Percentiles rank a stretch among this genome's conserved stretches.
These are phyloP conservation scores for Idaea biselata DNA, from an alignment of 2,888 invertebrate genomes.

Conservation along the genomic window DNA sequence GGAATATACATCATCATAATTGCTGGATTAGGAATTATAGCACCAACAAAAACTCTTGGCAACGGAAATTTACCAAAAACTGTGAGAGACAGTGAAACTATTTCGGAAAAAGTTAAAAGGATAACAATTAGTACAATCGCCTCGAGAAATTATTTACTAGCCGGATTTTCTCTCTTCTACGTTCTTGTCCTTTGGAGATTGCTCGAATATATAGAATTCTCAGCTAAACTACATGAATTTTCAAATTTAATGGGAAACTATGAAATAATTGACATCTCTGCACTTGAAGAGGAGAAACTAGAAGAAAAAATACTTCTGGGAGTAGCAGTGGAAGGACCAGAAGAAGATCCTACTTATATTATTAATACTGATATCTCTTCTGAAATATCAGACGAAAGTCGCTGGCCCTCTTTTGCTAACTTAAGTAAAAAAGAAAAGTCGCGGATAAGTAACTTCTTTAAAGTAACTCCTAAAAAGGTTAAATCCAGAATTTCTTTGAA, in stretches of 20 bases:
- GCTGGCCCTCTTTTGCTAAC: constrained; percentile 48
- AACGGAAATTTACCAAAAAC: constrained; percentile 28
- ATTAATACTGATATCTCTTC: constrained; percentile 21
- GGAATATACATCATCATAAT: constrained; percentile 37
- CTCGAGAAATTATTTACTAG: constrained; percentile 56
- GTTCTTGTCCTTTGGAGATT: constrained; percentile 51
- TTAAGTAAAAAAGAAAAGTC: constrained; percentile 41
- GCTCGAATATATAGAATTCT: constrained; percentile 54
- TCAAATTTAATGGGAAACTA: constrained; percentile 58
- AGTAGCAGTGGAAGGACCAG: constrained; percentile 15
- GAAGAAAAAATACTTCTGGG: constrained; percentile 3
- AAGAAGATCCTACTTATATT: constrained; percentile 17
- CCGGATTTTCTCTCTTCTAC: constrained; percentile 57
- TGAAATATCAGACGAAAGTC: constrained; percentile 24
- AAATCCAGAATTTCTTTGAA: constrained; percentile 3
- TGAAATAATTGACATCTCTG: constrained; percentile 49
- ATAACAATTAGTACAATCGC: constrained; percentile 52
- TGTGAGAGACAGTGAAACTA: constrained; percentile 26
- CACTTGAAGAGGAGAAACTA: constrained; percentile 22
- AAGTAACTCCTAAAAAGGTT: constrained; percentile 28
- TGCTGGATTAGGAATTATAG: constrained; percentile 43
- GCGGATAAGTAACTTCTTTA: constrained; percentile 41
- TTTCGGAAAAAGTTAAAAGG: constrained; percentile 42
- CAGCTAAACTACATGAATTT: constrained; percentile 62
- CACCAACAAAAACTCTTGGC: constrained; percentile 46